Conservation (phyloP, 1,140 invertebrate genomes). For the Drosophila gunungcola region DNA sequence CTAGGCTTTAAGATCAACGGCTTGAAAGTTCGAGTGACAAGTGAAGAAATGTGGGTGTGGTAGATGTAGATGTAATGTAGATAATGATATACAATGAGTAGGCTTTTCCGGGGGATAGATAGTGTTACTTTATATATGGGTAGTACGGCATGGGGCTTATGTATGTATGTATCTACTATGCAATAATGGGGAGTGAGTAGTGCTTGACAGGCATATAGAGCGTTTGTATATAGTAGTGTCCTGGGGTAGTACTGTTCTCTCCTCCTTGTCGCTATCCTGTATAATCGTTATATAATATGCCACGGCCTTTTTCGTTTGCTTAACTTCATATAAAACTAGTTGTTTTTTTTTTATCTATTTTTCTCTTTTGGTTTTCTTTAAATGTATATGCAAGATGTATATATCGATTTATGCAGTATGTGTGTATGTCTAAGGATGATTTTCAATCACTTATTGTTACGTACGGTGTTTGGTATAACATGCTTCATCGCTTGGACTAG, state of each 20-base stretch:
- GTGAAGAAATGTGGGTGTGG: slow-evolving; percentile 7
- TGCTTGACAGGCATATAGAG: slow-evolving; percentile 34
- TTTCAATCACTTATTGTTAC: slow-evolving; percentile 84
- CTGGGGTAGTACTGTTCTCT: slow-evolving; percentile 39
- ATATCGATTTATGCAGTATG: slow-evolving; percentile 56
- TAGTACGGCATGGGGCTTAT: slow-evolving; percentile 27
- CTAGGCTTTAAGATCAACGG: slow-evolving; percentile 58
- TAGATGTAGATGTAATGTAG: no score
- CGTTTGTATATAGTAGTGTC: slow-evolving; percentile 24
- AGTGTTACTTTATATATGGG: slow-evolving; percentile 26
- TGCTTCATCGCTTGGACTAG: slow-evolving; percentile 72
- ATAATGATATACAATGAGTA: slow-evolving; percentile 2
- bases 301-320: slow-evolving; percentile 44
- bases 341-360: slow-evolving; percentile 41
- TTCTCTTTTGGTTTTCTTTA: slow-evolving; percentile 21
- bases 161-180: slow-evolving; percentile 4
- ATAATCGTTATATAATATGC: slow-evolving; percentile 62
- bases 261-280: slow-evolving; percentile 19
- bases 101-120: slow-evolving; percentile 13
- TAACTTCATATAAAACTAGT: slow-evolving; percentile 75
- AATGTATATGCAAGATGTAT: slow-evolving; percentile 55
- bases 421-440: slow-evolving; percentile 80
- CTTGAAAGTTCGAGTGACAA: slow-evolving; percentile 23
- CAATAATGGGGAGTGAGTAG: slow-evolving; percentile 17
- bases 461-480: slow-evolving; percentile 83